These are phyloP conservation scores for Tryphoninae sp. DNA, from an alignment of 2,888 invertebrate species.

Conservation along the genomic window DNA sequence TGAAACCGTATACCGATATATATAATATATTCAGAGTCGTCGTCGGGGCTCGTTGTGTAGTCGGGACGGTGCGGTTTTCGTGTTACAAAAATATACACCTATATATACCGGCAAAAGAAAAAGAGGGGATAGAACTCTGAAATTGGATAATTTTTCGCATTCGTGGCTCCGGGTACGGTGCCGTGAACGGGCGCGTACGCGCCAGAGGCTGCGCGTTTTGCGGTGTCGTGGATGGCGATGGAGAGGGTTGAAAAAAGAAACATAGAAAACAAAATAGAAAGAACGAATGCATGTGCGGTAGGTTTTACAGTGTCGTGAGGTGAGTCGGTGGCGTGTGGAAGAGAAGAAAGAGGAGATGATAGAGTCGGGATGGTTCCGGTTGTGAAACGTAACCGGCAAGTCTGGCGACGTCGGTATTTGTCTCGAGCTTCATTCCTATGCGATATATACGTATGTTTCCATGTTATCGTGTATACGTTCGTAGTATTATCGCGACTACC, in stretches of 20 bases:
- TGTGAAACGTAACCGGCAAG: slow-evolving; percentile 45
- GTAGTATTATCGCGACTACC: slow-evolving; percentile 16
- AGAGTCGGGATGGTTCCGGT: slow-evolving; percentile 55
- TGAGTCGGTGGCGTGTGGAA: slow-evolving; percentile 18
- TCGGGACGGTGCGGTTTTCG: slow-evolving; percentile 21
- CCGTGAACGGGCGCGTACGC: background rate
- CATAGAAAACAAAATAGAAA: slow-evolving; percentile 12
- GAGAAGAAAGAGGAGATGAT: slow-evolving; percentile 40
- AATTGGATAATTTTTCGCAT: slow-evolving; percentile 65
- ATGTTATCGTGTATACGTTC: background rate
- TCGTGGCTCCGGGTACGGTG: slow-evolving; percentile 43
- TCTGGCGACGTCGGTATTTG: slow-evolving; percentile 50
- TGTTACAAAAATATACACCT: slow-evolving; percentile 41
- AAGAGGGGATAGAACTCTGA: slow-evolving; percentile 47
- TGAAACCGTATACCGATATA: background rate
- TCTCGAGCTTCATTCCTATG: slow-evolving; percentile 32
- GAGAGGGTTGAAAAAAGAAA: slow-evolving; percentile 27
- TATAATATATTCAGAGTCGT: background rate
- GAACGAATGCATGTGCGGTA: slow-evolving; percentile 20
- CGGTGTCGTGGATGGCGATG: slow-evolving; percentile 17
- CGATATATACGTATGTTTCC: background rate
- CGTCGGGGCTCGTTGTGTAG: slow-evolving; percentile 1
- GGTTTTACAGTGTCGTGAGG: slow-evolving; percentile 20
- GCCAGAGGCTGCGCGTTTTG: slow-evolving; percentile 23
- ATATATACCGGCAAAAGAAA: slow-evolving; percentile 3